These are phyloP conservation scores for Actinia tenebrosa DNA, from an alignment of 64 coral and sea anemone genomes.

Conservation along the genomic window DNA sequence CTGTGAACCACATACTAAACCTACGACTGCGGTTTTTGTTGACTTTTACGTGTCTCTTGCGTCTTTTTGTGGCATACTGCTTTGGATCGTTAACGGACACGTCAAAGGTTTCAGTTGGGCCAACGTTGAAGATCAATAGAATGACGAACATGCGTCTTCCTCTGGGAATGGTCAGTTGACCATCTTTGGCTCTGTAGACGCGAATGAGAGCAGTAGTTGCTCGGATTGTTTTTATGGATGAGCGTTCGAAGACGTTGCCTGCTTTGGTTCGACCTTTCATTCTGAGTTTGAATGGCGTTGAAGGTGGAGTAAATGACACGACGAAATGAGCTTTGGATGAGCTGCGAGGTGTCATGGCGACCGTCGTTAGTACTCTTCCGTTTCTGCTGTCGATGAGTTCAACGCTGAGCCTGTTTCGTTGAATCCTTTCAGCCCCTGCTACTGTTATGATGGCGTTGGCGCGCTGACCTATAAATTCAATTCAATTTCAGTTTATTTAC, in stretches of 20 bases:
- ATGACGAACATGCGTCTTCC: conserved; percentile 25
- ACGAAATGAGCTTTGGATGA: conserved; percentile 28
- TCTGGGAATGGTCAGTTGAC: conserved; percentile 5
- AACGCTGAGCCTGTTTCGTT: conserved; percentile 7
- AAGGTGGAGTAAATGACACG: conserved; percentile 30
- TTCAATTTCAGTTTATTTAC: no score
- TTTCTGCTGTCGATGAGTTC: conserved; percentile 17
- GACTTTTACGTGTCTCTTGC: not conserved
- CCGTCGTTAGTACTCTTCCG: not conserved
- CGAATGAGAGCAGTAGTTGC: conserved; percentile 24
- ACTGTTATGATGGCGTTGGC: conserved; percentile 38
- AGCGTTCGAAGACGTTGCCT: conserved; percentile 33
- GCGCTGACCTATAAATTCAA: not conserved
- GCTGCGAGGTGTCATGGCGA: not conserved
- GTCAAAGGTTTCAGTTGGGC: conserved; percentile 19
- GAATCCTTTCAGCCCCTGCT: conserved; percentile 25
- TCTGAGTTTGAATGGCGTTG: conserved; percentile 25
- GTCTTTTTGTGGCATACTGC: not conserved
- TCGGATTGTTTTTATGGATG: not conserved
- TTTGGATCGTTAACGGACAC: conserved; percentile 30
- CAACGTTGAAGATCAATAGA: conserved; percentile 34
- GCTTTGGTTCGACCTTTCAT: conserved; percentile 33
- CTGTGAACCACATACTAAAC: conserved; percentile 17
- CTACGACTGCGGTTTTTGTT: not conserved
- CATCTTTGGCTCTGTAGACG: conserved; percentile 20